These are phyloP conservation scores for Ennomos erosarius DNA, from an alignment of 2,888 invertebrate species.

Conservation along the genomic window DNA sequence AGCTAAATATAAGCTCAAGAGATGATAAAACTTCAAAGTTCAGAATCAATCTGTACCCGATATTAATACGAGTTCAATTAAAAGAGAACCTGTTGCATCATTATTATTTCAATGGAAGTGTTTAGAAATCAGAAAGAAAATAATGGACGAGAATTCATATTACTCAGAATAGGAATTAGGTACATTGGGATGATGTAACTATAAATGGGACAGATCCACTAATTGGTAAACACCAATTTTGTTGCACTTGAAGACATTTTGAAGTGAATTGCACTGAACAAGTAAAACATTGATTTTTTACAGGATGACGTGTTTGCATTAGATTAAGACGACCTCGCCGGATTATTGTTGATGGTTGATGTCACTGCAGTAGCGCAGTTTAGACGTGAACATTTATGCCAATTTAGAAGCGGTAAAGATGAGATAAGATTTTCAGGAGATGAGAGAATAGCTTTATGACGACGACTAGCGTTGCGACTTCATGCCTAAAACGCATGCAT, in stretches of 20 bases:
- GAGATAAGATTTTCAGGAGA: slow-evolving; percentile 13
- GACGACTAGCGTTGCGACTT: not conserved
- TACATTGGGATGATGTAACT: not conserved
- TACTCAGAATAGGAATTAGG: not conserved
- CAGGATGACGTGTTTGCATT: slow-evolving; percentile 51
- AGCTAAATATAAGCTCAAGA: too few species aligned
- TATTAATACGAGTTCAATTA: too few species aligned
- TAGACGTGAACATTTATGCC: slow-evolving; percentile 34
- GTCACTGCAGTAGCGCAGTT: slow-evolving; percentile 45
- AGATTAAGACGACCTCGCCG: slow-evolving; percentile 61
- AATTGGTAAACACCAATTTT: not conserved
- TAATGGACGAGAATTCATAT: too few species aligned
- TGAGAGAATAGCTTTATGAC: too few species aligned
- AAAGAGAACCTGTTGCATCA: too few species aligned
- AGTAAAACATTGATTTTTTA: slow-evolving; percentile 26
- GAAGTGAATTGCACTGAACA: slow-evolving; percentile 3
- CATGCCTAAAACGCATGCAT: not conserved
- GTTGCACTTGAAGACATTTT: not conserved
- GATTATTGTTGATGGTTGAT: slow-evolving; percentile 58
- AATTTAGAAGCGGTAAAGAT: slow-evolving; percentile 18
- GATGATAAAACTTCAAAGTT: too few species aligned
- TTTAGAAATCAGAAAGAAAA: too few species aligned
- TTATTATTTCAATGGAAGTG: too few species aligned
- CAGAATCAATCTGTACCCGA: too few species aligned
- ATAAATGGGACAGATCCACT: not conserved